phyloP scores from a whole-genome alignment of 2,888 invertebrate genomes.

The Tuberolachnus salignus region DNA sequence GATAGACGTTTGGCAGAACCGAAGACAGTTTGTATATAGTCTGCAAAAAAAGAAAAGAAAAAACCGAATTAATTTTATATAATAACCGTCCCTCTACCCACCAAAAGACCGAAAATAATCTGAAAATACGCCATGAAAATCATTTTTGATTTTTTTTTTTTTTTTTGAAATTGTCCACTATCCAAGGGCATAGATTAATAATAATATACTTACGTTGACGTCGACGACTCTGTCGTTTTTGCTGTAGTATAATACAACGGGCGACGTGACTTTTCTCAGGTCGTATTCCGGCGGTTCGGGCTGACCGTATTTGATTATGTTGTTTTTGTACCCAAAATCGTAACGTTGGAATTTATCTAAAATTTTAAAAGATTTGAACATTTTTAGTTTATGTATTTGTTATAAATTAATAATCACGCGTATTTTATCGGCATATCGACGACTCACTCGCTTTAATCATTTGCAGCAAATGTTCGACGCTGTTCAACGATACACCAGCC shows the following conservation, averaged over 20 bases:
- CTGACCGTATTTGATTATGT: constrained; percentile 58
- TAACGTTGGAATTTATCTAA: constrained; percentile 70
- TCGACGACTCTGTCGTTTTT: constrained; percentile 52
- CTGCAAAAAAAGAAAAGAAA: not conserved
- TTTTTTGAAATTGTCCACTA: too few relatives aligned
- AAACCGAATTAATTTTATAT: not conserved
- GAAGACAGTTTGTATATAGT: constrained; percentile 35
- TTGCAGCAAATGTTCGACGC: constrained; percentile 49
- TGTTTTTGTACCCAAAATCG: constrained; percentile 61
- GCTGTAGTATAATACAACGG: constrained; percentile 58
- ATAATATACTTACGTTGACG: constrained; percentile 1
- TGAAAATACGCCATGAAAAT: too few relatives aligned
- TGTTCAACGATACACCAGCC: constrained; percentile 53
- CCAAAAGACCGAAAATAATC: too few relatives aligned
- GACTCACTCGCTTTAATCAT: constrained; percentile 38
- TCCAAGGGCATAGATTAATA: too few relatives aligned
- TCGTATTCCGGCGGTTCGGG: constrained; percentile 58
- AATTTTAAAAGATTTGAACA: not conserved
- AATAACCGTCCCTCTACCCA: too few relatives aligned
- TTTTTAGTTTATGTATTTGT: not conserved
- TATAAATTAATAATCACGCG: too few relatives aligned
- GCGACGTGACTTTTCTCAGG: constrained; percentile 57
- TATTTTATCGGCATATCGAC: too few relatives aligned
- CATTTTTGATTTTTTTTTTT: too few relatives aligned
- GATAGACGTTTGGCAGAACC: constrained; percentile 39